phyloP scores from a whole-genome alignment of 2,797 vertebrate genomes.

The Sarcophilus harrisii region DNA sequence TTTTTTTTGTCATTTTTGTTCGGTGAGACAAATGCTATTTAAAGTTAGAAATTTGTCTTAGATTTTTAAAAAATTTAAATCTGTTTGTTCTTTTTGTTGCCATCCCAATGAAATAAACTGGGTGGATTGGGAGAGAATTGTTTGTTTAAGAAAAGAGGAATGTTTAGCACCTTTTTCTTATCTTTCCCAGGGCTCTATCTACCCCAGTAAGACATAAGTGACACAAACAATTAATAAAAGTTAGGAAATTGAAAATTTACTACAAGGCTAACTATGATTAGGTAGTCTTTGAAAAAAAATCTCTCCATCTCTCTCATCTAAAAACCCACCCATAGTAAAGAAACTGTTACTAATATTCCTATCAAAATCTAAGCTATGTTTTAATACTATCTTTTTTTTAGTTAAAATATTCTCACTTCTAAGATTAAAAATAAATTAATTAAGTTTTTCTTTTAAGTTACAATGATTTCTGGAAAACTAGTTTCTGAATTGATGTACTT shows the following conservation, averaged over 20 bases:
- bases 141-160: neutral
- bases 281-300: constrained; percentile 41
- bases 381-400: constrained; percentile 27
- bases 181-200: neutral
- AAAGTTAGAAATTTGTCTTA: neutral
- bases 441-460: constrained; percentile 52
- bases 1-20: neutral
- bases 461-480: constrained; percentile 64
- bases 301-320: constrained; percentile 1
- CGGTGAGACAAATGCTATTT: neutral
- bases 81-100: constrained; percentile 1
- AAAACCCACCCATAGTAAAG: constrained; percentile 27
- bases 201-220: neutral
- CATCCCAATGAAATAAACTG: neutral
- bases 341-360: neutral
- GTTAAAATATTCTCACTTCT: constrained; percentile 12
- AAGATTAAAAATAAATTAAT: neutral
- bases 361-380: constrained; percentile 35
- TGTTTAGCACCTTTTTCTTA: neutral
- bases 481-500: constrained; percentile 55
- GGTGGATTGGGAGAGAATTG: neutral
- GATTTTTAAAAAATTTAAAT: neutral
- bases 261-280: neutral
- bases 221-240: neutral
- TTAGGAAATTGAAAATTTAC: constrained; percentile 4